Conservation (phyloP, 2,888 invertebrate genomes). For the Neoscelio sp. region DNA sequence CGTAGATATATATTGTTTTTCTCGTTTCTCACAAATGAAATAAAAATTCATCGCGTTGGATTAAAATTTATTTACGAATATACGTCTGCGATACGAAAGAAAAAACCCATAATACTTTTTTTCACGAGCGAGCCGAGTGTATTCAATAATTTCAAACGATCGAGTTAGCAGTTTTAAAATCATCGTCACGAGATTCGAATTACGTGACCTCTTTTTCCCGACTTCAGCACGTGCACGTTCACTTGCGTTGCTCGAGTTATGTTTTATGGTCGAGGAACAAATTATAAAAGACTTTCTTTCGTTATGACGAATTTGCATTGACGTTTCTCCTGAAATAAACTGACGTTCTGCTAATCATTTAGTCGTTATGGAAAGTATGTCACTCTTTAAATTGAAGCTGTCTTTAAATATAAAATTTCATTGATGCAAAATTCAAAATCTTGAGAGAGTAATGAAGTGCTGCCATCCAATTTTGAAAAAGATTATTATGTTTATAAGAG, state of each 20-base stretch:
- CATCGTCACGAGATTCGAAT: slow-evolving; percentile 46
- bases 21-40: slow-evolving; percentile 24
- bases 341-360: slow-evolving; percentile 21
- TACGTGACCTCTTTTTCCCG: slow-evolving; percentile 37
- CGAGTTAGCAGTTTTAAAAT: slow-evolving; percentile 48
- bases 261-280: slow-evolving; percentile 44
- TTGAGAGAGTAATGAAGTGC: too few relatives aligned
- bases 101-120: slow-evolving; percentile 12
- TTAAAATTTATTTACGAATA: slow-evolving; percentile 44
- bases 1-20: slow-evolving; percentile 14
- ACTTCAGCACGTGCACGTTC: slow-evolving; percentile 22
- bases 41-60: slow-evolving; percentile 10
- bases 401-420: too few relatives aligned
- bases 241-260: slow-evolving; percentile 34
- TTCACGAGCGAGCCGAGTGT: slow-evolving; percentile 5
- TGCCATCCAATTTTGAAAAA: too few relatives aligned
- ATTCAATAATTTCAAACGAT: slow-evolving; percentile 50
- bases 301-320: slow-evolving; percentile 30
- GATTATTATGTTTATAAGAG: too few relatives aligned
- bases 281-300: slow-evolving; percentile 39
- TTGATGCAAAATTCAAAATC: too few relatives aligned
- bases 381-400: too few relatives aligned
- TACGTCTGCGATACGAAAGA: neutral
- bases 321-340: slow-evolving; percentile 8
- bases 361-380: neutral